Evolutionary conservation across 53 echinoderm and acorn worm species (phyloP), one percentile per base, ranked within the genome.

Genomic region (Henricia sp.): DNA sequence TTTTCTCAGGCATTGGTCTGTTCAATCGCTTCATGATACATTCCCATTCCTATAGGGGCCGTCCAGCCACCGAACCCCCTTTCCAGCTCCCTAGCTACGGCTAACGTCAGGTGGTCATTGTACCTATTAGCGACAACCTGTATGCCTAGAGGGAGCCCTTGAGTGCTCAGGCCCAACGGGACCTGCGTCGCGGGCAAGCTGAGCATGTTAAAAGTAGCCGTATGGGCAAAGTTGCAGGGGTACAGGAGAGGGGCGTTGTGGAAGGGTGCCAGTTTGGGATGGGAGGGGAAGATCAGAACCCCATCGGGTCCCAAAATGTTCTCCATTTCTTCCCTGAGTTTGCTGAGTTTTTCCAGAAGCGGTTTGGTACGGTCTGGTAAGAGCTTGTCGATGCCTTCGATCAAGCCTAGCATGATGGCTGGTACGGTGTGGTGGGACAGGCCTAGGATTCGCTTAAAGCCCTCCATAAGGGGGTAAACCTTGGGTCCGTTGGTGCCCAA

Each of bases 21-120:
- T 41, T 86, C 86, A 34, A 86, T 67, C 8, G 34, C 66, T 67
- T 86, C 75, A 28, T 76, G 86, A 67, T 37, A 76, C 46, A 67
- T 46, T 1, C 87, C 77, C 66, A 90, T 77, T 43, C 92, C 89
- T 19, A 93, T 26, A 2, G 94, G 94, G 34, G 90, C 84, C 9
- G 83, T 83, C 99, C 99, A 99, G n/a, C 99, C 99, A 3, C 99
- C 99, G 36, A 99, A 95, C 0, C 94, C 99, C 50, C 38, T 78
- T 82, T 99, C 99, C 14, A 99, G 70, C 64, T 99, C 77, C 54
- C 94, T 55, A 5, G 99, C 99, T 9, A 99, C 99, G 5, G 99
- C 99, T 10, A 99, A 30, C 1, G 94, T 88, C 55, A 99, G 53
- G 63, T 92, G 99, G 41, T 99, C 99, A 28, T 92, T 90, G 71